Base-by-base conservation (phyloP, 1,140 invertebrate genomes). In the Oppia nitens region DNA sequence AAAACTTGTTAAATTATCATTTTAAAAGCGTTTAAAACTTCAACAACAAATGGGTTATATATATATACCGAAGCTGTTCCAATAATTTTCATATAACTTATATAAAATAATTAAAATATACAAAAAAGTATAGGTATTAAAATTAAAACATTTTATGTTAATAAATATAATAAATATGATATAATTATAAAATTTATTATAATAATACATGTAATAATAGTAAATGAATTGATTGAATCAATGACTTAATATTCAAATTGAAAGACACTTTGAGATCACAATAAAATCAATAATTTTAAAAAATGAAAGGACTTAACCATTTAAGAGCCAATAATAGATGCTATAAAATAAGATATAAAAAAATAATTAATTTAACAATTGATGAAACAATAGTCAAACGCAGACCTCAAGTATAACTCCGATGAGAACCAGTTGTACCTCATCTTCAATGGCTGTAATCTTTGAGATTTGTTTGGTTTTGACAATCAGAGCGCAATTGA, bases 321-420 rank as follows among this genome's bases (percentile, higher is more conserved):
- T 57, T 57, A 2, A 57, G 48, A 2, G 48, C n/a, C 17, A 57
- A 40, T 25, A 57, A 52, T 26, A 27, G 24, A 45, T 57, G 56
- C 56, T 57, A 14, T 2, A 23, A 32, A 21, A 24, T 47, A 56
- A 48, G 27, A 51, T 56, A 47, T 12, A 52, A 49, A 27, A 57
- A 24, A 9, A 49, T 11, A 25, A 21, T 26, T 26, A 57, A 57
- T 25, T 49, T 4, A 50, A 49, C 24, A 9, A 2, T 3, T n/a
- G 14, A 14, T 25, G 4, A 12, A 25, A 40, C 56, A 57, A 48
- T 47, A 49, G 3, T 32, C 20, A 32, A 47, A 2, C 3, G 23
- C 6, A 3, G 12, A 57, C 59, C 85, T 87, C 65, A 51, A 72
- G 28, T 63, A 58, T 47, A 53, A 64, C 57, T 40, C 49, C 29